Evolutionary conservation across 2,797 vertebrate genomes (phyloP).

Genomic region (Sebastes wilsoni): DNA sequence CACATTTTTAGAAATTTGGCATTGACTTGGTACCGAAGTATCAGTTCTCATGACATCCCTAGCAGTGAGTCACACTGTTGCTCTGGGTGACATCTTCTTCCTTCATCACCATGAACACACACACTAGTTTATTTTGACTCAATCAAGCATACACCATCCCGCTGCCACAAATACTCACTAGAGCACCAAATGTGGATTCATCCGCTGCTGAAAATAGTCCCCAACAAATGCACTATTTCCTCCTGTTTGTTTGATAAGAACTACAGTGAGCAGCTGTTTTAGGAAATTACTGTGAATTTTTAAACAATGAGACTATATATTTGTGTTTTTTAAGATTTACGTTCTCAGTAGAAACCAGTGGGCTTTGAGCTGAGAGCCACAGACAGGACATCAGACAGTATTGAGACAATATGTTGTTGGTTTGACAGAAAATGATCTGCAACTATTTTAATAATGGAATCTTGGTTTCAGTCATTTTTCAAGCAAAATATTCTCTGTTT

Average conservation of each 20-base stretch:
- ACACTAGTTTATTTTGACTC: neutral
- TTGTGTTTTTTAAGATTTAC: neutral
- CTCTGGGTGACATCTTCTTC: neutral
- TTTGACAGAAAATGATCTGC: neutral
- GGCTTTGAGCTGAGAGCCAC: neutral
- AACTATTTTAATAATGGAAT: neutral
- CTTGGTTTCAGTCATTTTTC: neutral
- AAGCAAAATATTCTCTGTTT: neutral
- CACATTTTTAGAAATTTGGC: no score
- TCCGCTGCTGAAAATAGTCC: neutral
- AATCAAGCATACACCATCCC: neutral
- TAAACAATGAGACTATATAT: neutral
- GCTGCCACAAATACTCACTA: neutral
- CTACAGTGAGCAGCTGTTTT: neutral
- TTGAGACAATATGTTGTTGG: neutral
- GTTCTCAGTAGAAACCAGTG: neutral
- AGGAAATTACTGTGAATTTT: neutral
- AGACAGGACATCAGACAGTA: neutral
- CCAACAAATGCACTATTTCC: neutral
- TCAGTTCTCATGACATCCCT: no score
- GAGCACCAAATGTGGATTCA: neutral
- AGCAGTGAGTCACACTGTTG: neutral
- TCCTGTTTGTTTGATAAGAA: neutral
- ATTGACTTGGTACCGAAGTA: no score
- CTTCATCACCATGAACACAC: neutral